Conservation (phyloP, 1,140 invertebrate genomes). For the Drosophila ambigua region DNA sequence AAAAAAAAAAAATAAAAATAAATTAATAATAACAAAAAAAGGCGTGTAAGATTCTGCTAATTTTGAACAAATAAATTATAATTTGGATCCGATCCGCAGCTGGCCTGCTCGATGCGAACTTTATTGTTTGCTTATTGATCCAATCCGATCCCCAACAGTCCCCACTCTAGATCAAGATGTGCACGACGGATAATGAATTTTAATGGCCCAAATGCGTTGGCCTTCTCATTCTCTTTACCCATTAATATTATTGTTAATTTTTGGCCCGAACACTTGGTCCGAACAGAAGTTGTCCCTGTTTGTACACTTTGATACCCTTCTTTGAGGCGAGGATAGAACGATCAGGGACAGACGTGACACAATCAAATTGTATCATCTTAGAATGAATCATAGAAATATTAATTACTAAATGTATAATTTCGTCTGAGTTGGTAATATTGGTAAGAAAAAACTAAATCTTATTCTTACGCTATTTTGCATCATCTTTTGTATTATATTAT, state of each 20-base stretch:
- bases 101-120: constrained; percentile 22
- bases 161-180: constrained; percentile 46
- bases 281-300: background rate
- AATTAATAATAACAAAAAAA: background rate
- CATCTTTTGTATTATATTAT: constrained; percentile 1
- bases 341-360: background rate
- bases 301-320: background rate
- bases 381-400: no score
- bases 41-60: constrained; percentile 28
- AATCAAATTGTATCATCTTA: no score
- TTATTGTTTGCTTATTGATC: constrained; percentile 55
- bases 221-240: constrained; percentile 1
- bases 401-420: no score
- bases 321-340: background rate
- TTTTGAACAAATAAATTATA: constrained; percentile 45
- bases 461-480: background rate
- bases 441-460: no score
- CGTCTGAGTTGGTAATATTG: no score
- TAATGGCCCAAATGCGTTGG: constrained; percentile 40
- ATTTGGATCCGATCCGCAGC: constrained; percentile 26
- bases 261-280: constrained; percentile 41
- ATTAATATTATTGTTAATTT: constrained; percentile 24
- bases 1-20: no score
- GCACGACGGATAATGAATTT: constrained; percentile 51
- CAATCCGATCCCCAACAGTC: constrained; percentile 3